Evolutionary conservation across 2,797 vertebrate genomes (phyloP).

Genomic region (Aldrovandia affinis): DNA sequence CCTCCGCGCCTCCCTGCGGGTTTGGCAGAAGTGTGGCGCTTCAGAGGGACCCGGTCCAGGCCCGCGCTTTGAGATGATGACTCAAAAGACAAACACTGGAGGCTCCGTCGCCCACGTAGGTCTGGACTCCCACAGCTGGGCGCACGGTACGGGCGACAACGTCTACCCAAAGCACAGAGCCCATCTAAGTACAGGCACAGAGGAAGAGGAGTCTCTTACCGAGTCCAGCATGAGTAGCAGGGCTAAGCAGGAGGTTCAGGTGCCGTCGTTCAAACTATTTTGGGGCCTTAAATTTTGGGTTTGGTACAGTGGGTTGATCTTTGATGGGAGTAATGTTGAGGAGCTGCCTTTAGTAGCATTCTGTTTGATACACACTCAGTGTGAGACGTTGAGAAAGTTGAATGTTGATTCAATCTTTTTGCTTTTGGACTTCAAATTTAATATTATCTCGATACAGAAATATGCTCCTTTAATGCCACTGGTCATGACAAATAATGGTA

Average conservation of each 20-base stretch:
- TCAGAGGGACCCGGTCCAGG: not conserved
- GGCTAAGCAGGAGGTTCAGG: not conserved
- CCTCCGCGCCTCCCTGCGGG: not conserved
- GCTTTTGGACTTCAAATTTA: not conserved
- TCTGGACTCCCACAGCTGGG: constrained; percentile 26
- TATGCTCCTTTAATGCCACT: not conserved
- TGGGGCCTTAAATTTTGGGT: not conserved
- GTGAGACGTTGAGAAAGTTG: not conserved
- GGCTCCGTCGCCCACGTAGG: constrained; percentile 33
- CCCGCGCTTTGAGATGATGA: constrained; percentile 19
- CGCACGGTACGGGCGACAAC: not conserved
- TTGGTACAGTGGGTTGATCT: not conserved
- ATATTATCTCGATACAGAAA: not conserved
- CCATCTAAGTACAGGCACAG: not conserved
- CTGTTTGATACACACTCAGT: not conserved
- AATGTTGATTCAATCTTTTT: not conserved
- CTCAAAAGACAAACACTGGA: constrained; percentile 43
- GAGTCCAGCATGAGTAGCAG: too few relatives aligned
- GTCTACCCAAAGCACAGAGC: too few relatives aligned
- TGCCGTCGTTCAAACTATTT: not conserved
- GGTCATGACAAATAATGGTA: not conserved
- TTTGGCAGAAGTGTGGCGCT: not conserved
- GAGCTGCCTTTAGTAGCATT: too few relatives aligned
- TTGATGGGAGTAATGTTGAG: not conserved
- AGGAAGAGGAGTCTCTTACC: not conserved